Evolutionary conservation across 2,888 invertebrate genomes (phyloP), one percentile per base, ranked within the genome.

Genomic region (Cephonodes hylas): DNA sequence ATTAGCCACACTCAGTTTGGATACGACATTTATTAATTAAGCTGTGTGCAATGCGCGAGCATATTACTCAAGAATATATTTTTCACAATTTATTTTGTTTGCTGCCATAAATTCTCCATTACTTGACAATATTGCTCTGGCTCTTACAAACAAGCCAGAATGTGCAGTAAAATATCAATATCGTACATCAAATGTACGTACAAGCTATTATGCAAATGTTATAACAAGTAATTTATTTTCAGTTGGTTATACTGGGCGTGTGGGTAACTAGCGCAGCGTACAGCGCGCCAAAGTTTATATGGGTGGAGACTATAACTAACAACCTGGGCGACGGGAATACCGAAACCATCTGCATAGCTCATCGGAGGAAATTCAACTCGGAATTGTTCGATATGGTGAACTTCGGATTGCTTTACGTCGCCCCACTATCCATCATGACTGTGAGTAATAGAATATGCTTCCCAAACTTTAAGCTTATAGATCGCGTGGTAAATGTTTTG

Each of bases 251-350:
- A 71, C 88, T 95, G 20, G 93, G 95, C 1, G 97, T 97, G 4
- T 97, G 97, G 97, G 92, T 96, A 60, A 93, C 96, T 18, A 96
- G 97, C 68, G 96, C 96, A 0, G 91, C 95, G 0, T 97, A 97
- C 89, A 97, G 96, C 66, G 95, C 95, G 2, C 97, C 97, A 0
- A 96, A 96, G 79, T 96, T 97, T 80, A 94, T 97, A 70, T 96
- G 96, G 93, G 96, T 96, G 70, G 95, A 96, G 79, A 96, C 96
- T 0, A 94, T 96, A 59, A 94, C 94, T 18, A 94, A 94, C 70
- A 86, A 92, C 48, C 88, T 95, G 10, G 91, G 90, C 22, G 92
- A 93, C 57, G 95, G 94, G 0, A 89, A 88, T 66, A 89, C 90
- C 69, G 96, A 96, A 77, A 94, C 95, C 0, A 95, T 96, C 65